phyloP scores from a whole-genome alignment of 2,888 invertebrate genomes.

The Altica lythri region DNA sequence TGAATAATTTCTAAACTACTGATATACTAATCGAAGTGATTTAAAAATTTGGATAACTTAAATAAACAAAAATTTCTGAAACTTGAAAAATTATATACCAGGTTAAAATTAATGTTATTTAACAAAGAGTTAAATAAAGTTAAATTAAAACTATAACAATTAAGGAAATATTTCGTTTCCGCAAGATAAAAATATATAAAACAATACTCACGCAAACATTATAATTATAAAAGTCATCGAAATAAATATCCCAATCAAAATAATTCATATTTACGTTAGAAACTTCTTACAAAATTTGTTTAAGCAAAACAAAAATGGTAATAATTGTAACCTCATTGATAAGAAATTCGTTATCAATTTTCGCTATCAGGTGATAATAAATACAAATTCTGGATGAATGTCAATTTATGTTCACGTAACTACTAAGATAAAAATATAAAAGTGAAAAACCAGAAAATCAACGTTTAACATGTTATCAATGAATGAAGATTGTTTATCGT shows the following conservation, averaged over 20 bases:
- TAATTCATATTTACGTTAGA: constrained; percentile 16
- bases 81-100: too few relatives aligned
- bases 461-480: constrained; percentile 1
- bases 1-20: too few relatives aligned
- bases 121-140: too few relatives aligned
- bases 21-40: too few relatives aligned
- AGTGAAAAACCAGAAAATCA: neutral
- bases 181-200: too few relatives aligned
- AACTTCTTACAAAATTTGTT: constrained; percentile 4
- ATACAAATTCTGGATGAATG: neutral
- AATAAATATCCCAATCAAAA: constrained; percentile 17
- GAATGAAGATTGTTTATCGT: constrained; percentile 2
- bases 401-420: neutral
- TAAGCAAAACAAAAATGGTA: constrained; percentile 4
- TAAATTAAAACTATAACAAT: too few relatives aligned
- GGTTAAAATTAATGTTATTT: too few relatives aligned
- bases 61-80: too few relatives aligned
- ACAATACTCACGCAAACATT: too few relatives aligned
- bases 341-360: constrained; percentile 18
- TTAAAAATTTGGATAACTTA: too few relatives aligned
- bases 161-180: too few relatives aligned
- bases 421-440: constrained; percentile 3
- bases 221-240: constrained; percentile 18
- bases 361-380: constrained; percentile 24
- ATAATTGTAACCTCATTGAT: constrained; percentile 9